Evolutionary conservation across 2,113 vertebrate genomes (phyloP).

Genomic region (Neomonachus schauinslandi): DNA sequence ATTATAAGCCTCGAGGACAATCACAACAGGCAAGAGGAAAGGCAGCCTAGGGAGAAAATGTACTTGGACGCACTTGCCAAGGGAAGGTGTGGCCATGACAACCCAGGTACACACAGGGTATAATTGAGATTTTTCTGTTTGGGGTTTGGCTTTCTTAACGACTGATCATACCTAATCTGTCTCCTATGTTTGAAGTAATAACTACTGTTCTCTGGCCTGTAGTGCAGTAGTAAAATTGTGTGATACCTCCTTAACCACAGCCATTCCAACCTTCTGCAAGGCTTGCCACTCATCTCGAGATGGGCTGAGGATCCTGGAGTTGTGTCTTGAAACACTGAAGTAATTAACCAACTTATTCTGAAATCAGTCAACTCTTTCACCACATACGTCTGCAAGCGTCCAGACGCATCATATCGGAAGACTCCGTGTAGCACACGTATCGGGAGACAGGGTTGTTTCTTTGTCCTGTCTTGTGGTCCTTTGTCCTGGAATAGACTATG

Average conservation of each 20-base stretch:
- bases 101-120: not conserved
- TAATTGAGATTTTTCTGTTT: not conserved
- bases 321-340: not conserved
- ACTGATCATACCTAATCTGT: not conserved
- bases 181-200: not conserved
- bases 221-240: not conserved
- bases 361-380: not conserved
- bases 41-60: constrained; percentile 13
- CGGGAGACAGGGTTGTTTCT: not conserved
- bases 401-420: not conserved
- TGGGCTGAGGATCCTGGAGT: not conserved
- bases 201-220: constrained; percentile 2
- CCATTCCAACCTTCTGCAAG: not conserved
- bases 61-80: not conserved
- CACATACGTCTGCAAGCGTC: not conserved
- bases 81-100: not conserved
- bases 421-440: rapidly evolving
- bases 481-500: not conserved
- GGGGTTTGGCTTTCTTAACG: constrained; percentile 33
- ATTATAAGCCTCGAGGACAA: not conserved
- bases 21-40: not conserved
- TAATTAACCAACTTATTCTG: not conserved
- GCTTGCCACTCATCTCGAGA: not conserved
- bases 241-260: not conserved
- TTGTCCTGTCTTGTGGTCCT: not conserved